Percentiles rank a stretch among this genome's conserved stretches.
phyloP scores from a whole-genome alignment of 1,140 invertebrate genomes.

The Lepidurus packardi region DNA sequence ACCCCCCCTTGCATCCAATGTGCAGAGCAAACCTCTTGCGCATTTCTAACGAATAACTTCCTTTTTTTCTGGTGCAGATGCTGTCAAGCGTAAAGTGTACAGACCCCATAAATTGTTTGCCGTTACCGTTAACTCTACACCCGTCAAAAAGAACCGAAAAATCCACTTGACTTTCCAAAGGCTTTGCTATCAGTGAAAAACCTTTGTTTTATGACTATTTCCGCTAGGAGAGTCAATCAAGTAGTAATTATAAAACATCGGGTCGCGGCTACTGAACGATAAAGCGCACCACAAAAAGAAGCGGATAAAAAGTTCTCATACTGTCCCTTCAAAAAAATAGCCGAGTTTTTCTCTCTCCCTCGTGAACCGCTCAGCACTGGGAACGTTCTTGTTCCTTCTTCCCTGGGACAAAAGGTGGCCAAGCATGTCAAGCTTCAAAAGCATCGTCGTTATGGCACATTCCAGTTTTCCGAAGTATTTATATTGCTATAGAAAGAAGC shows the following conservation, averaged over 20 bases:
- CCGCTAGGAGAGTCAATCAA: not conserved
- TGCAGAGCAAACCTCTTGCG: not conserved
- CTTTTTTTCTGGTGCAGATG: not conserved
- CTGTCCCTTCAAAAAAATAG: not conserved
- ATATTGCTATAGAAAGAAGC: not conserved
- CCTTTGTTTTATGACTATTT: not conserved
- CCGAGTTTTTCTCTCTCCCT: not conserved
- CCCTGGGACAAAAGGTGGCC: constrained; percentile 16
- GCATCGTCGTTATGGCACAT: constrained; percentile 3
- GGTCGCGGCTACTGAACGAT: not conserved
- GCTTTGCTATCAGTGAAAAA: not conserved
- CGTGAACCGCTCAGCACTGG: not conserved
- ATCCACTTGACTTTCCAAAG: not conserved
- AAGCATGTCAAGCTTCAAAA: not conserved
- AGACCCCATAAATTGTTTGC: constrained; percentile 4
- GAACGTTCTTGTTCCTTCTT: not conserved
- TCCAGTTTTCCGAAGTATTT: not conserved
- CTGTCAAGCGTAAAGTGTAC: constrained; percentile 3
- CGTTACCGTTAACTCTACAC: not conserved
- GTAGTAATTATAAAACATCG: not conserved
- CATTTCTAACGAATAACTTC: not conserved
- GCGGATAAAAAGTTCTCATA: not conserved
- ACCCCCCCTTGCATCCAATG: not conserved
- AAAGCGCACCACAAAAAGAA: not conserved
- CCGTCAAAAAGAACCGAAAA: not conserved